These are phyloP conservation scores for Euura lappo DNA, from an alignment of 1,140 invertebrate species.

Conservation along the genomic window DNA sequence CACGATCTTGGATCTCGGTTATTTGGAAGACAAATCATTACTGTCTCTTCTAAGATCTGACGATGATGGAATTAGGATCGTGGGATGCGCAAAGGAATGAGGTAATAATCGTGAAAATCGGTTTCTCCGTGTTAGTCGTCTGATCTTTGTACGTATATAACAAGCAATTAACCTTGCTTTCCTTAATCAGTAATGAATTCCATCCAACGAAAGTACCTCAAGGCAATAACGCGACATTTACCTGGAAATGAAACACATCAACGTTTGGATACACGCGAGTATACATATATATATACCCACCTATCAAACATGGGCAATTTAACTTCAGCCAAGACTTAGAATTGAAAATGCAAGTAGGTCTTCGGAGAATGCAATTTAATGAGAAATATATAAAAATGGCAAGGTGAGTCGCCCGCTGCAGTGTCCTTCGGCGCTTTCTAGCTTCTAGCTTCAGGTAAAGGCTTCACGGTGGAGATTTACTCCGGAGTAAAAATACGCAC, in stretches of 20 bases:
- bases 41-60: too few relatives aligned
- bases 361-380: constrained; percentile 7
- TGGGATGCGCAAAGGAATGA: too few relatives aligned
- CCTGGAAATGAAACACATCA: background rate
- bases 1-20: too few relatives aligned
- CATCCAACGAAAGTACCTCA: background rate
- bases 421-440: background rate
- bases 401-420: background rate
- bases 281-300: background rate
- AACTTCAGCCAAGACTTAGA: background rate
- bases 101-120: background rate
- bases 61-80: too few relatives aligned
- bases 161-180: background rate
- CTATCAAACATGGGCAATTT: constrained; percentile 5
- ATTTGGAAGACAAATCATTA: too few relatives aligned
- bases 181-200: background rate
- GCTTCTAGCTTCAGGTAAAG: background rate
- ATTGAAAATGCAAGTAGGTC: constrained; percentile 7
- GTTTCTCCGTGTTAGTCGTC: background rate
- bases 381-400: constrained; percentile 7
- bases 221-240: constrained; percentile 5
- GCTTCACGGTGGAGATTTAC: background rate
- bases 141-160: background rate
- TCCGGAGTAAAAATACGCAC: background rate
- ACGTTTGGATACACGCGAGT: background rate